Evolutionary conservation across 2,797 vertebrate genomes (phyloP).

Genomic region (Gastrophryne carolinensis): DNA sequence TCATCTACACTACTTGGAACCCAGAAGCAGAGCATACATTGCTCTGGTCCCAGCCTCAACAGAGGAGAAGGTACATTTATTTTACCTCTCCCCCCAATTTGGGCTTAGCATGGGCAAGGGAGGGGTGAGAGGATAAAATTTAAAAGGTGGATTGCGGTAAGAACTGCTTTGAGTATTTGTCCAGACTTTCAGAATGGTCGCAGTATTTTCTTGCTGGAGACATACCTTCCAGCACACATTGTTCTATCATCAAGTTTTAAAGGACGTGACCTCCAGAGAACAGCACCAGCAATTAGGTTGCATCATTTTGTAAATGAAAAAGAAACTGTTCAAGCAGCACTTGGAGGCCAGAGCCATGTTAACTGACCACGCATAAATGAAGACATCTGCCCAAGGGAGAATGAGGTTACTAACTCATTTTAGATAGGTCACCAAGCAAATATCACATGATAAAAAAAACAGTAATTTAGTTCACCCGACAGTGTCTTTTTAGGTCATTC

Average conservation of each 20-base stretch:
- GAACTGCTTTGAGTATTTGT: no score
- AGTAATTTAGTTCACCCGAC: not conserved
- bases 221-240: not conserved
- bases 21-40: no score
- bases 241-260: conserved; percentile 30
- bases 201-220: no score
- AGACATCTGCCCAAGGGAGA: conserved; percentile 42
- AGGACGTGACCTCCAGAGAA: conserved; percentile 25
- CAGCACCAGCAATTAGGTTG: conserved; percentile 19
- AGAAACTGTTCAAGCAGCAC: conserved; percentile 33
- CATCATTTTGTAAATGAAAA: conserved; percentile 32
- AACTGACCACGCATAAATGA: conserved; percentile 43
- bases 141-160: no score
- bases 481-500: conserved; percentile 12
- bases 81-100: no score
- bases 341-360: conserved; percentile 17
- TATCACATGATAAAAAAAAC: conserved; percentile 29
- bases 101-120: no score
- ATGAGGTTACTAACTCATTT: conserved; percentile 39
- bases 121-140: no score
- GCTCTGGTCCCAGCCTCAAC: no score
- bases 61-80: no score
- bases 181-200: no score
- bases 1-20: no score
- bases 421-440: conserved; percentile 44